Evolutionary conservation across 2,797 vertebrate genomes (phyloP), one percentile per base, ranked within the genome.

Genomic region (Acridotheres tristis): DNA sequence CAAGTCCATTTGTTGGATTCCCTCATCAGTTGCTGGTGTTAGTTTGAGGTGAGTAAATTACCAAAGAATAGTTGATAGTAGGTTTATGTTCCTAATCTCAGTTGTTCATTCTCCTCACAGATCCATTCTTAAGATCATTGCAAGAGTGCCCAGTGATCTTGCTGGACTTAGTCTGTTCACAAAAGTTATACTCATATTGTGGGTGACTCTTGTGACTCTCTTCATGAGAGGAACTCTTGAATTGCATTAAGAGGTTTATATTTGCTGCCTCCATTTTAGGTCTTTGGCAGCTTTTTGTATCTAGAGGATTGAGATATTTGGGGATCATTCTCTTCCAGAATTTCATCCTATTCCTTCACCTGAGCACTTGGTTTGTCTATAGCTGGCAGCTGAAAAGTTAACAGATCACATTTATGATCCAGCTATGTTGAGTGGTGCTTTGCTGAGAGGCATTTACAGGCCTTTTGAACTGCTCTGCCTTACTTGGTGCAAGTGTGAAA

Each of bases 61-160:
- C 87, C 89, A 92, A 96, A 96, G 92, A 94, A 63, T 48, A 94
- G 27, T 82, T 54, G 27, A 16, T 40, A 81, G 9, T 38, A 87
- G 30, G 23, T 87, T 55, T 82, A 69, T 93, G 47, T 92, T 92
- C 32, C 32, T 82, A 38, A 63, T 79, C 36, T 82, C 21, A 58
- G 25, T 85, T 75, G 25, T 78, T 90, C 6, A 11, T 89, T 90
- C 77, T 62, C 15, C 36, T 48, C 34, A 30, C 40, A 71, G 20
- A 53, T 77, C 18, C 32, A 51, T 85, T 90, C 81, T 90, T 78
- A 78, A 86, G 43, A 53, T 71, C 11, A 20, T 61, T 65, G 36
- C 25, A 71, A 72, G 67, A 81, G 30, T 21, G 13, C 36, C 42
- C 83, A 68, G 50, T 68, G 45, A 50, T 78, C 16, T 71, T 74